phyloP scores from a whole-genome alignment of 2,888 invertebrate species.

The Subacronicta megacephala region DNA sequence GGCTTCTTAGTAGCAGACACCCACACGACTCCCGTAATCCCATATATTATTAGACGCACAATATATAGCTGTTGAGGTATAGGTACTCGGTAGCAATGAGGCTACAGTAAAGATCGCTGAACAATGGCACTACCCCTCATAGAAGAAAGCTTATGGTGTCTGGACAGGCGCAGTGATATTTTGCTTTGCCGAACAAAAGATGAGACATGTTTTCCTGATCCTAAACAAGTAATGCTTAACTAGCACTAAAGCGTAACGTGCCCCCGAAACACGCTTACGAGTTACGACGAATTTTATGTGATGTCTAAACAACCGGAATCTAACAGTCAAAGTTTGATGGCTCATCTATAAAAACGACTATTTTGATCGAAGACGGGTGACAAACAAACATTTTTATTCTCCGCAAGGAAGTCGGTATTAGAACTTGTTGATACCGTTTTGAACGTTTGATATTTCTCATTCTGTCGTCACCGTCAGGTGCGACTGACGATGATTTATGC shows the following conservation, averaged over 20 bases:
- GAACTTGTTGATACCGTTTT: slow-evolving; percentile 74
- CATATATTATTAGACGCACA: slow-evolving; percentile 35
- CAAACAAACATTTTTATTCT: slow-evolving; percentile 51
- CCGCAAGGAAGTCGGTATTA: slow-evolving; percentile 53
- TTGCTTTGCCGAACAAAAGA: slow-evolving; percentile 28
- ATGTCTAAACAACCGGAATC: slow-evolving; percentile 21
- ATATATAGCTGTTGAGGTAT: slow-evolving; percentile 26
- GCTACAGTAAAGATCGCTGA: slow-evolving; percentile 32
- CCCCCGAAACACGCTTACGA: slow-evolving; percentile 25
- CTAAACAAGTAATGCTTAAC: slow-evolving; percentile 29
- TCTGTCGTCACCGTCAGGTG: slow-evolving; percentile 77
- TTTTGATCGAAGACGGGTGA: slow-evolving; percentile 21
- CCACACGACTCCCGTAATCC: slow-evolving; percentile 41
- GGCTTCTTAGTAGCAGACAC: slow-evolving; percentile 59
- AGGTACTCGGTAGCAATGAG: slow-evolving; percentile 1
- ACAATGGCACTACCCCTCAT: slow-evolving; percentile 33
- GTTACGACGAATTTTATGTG: slow-evolving; percentile 35
- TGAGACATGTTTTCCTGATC: slow-evolving; percentile 27
- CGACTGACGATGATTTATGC: slow-evolving; percentile 83
- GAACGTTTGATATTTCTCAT: slow-evolving; percentile 80
- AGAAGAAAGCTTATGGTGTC: slow-evolving; percentile 28
- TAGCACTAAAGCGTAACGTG: slow-evolving; percentile 41
- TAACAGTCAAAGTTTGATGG: slow-evolving; percentile 44
- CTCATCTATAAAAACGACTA: slow-evolving; percentile 38
- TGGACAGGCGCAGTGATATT: slow-evolving; percentile 29